Conservation (phyloP, 2,113 vertebrate genomes). For the Glaucidium brasilianum region DNA sequence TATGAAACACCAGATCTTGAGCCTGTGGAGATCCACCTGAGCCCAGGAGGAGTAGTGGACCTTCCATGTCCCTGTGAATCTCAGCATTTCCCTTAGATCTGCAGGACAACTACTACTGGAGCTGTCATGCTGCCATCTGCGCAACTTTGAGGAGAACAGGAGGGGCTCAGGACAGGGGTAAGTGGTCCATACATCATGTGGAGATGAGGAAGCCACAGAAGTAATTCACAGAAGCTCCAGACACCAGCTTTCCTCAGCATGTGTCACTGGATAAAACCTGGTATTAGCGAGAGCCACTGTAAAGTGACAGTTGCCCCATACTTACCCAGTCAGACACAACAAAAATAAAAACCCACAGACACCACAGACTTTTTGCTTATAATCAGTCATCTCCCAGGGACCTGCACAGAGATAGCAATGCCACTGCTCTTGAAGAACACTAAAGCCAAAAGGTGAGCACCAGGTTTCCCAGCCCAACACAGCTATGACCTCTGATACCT, state of each 20-base stretch:
- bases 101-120: not conserved
- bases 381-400: not conserved
- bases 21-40: not conserved
- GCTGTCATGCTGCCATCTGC: not conserved
- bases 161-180: not conserved
- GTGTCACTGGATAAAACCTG: not conserved
- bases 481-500: not conserved
- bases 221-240: not conserved
- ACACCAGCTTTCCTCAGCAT: not conserved
- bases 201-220: not conserved
- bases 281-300: not conserved
- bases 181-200: not conserved
- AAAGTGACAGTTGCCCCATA: not conserved
- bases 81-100: not conserved
- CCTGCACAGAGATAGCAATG: not conserved
- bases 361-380: not conserved
- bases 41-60: not conserved
- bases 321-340: not conserved
- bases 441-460: not conserved
- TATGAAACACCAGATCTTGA: not conserved
- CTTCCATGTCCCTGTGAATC: not conserved
- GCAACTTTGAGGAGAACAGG: not conserved
- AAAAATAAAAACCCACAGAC: not conserved
- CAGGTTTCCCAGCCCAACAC: not conserved
- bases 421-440: not conserved